phyloP scores from a whole-genome alignment of 1,140 invertebrate species.

The Tenebrio molitor region DNA sequence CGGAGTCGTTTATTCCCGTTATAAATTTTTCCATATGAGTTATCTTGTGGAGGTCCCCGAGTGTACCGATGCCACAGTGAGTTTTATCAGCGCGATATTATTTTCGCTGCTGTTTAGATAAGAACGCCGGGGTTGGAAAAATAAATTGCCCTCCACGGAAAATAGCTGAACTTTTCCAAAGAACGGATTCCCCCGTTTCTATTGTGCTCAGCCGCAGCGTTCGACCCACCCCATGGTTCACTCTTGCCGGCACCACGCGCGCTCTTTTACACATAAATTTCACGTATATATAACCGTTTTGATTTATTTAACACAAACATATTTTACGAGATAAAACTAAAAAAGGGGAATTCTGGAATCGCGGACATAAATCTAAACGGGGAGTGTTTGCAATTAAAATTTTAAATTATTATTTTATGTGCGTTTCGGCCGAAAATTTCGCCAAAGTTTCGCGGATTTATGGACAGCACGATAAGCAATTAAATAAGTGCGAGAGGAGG shows the following conservation, averaged over 20 bases:
- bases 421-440: slow-evolving; percentile 27
- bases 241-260: slow-evolving; percentile 43
- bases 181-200: slow-evolving; percentile 60
- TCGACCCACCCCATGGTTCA: slow-evolving; percentile 42
- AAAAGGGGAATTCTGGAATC: slow-evolving; percentile 44
- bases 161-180: slow-evolving; percentile 66
- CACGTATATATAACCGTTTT: slow-evolving; percentile 44
- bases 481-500: background rate
- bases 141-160: slow-evolving; percentile 67
- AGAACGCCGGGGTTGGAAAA: slow-evolving; percentile 66
- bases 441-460: slow-evolving; percentile 25
- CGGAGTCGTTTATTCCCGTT: slow-evolving; percentile 13
- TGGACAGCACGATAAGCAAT: slow-evolving; percentile 20
- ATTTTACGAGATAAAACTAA: slow-evolving; percentile 47
- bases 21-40: slow-evolving; percentile 63
- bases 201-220: slow-evolving; percentile 57
- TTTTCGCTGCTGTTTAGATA: slow-evolving; percentile 68
- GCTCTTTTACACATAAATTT: slow-evolving; percentile 50
- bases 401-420: slow-evolving; percentile 34
- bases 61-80: slow-evolving; percentile 63
- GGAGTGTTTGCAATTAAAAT: slow-evolving; percentile 39
- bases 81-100: slow-evolving; percentile 67
- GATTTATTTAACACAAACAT: slow-evolving; percentile 50
- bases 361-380: slow-evolving; percentile 35
- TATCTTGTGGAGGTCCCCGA: slow-evolving; percentile 57